phyloP scores from a whole-genome alignment of 2,113 vertebrate genomes.

The Hemiscyllium ocellatum region DNA sequence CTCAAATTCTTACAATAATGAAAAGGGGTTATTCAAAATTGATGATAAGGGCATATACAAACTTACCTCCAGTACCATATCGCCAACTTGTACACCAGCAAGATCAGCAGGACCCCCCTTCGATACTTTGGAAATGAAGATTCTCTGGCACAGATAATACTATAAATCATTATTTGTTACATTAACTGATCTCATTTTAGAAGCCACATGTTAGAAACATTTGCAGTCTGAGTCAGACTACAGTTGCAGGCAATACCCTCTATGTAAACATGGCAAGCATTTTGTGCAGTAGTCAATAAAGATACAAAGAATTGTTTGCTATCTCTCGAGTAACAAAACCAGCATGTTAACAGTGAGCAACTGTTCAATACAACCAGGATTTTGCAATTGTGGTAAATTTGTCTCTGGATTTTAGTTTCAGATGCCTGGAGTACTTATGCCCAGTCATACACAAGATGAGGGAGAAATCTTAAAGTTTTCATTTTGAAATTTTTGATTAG shows the following conservation, averaged over 20 bases:
- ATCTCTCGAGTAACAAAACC: neutral
- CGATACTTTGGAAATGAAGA: conserved; percentile 59
- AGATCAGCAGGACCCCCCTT: conserved; percentile 59
- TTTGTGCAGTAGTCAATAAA: neutral
- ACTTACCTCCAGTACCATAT: conserved; percentile 60
- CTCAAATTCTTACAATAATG: neutral
- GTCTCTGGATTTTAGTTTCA: neutral
- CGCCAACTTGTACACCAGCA: conserved; percentile 58
- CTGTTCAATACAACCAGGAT: neutral
- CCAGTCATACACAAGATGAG: neutral
- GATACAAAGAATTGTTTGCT: neutral
- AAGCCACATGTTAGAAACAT: neutral
- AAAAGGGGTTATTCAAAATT: neutral
- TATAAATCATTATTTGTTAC: neutral
- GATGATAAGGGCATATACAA: neutral
- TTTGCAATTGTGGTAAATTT: neutral
- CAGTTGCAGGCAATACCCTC: neutral
- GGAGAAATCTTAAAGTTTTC: neutral
- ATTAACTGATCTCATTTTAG: neutral
- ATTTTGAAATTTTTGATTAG: neutral
- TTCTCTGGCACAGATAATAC: conserved; percentile 49
- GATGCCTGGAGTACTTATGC: neutral
- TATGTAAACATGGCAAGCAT: neutral
- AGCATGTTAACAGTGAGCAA: neutral
- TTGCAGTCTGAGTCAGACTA: neutral